These are phyloP conservation scores for Eulemur coronatus DNA, from an alignment of 2,797 vertebrate species.

Conservation along the genomic window DNA sequence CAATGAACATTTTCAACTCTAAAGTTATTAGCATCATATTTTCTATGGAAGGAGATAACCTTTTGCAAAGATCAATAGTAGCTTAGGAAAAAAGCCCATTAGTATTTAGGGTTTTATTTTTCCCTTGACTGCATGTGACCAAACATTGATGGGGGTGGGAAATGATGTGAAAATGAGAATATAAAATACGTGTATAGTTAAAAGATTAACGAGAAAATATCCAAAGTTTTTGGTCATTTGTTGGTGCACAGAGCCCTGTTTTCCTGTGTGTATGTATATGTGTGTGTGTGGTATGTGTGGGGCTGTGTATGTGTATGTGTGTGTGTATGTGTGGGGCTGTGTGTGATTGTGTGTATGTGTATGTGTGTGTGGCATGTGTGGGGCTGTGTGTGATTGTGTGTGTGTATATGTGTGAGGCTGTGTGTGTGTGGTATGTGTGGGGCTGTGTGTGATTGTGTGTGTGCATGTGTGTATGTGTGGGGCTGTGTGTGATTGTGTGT, in stretches of 20 bases:
- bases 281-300: not conserved
- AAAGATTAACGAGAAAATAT: not conserved
- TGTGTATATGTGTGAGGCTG: not conserved
- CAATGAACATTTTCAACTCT: not conserved
- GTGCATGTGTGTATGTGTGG: not conserved
- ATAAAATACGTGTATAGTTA: not conserved
- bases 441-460: not conserved
- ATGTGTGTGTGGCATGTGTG: too few species aligned
- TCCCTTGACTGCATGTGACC: not conserved
- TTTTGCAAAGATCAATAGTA: not conserved
- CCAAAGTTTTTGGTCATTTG: not conserved
- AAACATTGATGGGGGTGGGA: not conserved
- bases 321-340: not conserved
- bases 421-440: not conserved
- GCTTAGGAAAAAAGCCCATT: not conserved
- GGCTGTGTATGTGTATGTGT: not conserved
- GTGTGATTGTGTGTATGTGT: not conserved
- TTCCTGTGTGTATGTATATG: not conserved
- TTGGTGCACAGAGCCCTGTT: not conserved
- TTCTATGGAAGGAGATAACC: not conserved
- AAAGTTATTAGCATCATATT: not conserved
- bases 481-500: not conserved
- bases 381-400: too few species aligned
- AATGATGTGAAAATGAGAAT: slow-evolving; percentile 5
- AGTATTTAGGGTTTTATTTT: not conserved